phyloP scores from a whole-genome alignment of 2,797 vertebrate species.

The Lithobates pipiens region DNA sequence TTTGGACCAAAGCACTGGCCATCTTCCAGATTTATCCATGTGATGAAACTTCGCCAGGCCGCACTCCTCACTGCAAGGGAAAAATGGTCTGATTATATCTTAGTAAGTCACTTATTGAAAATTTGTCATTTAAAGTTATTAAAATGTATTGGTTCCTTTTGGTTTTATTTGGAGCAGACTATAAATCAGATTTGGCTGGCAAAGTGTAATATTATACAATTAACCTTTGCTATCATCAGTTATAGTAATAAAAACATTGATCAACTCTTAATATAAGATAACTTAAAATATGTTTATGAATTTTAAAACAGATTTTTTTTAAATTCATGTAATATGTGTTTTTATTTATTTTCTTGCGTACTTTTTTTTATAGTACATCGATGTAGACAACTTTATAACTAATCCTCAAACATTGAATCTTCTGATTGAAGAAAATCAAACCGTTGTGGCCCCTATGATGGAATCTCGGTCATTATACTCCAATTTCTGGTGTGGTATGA shows the following conservation, averaged over 20 bases:
- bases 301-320: too few relatives aligned
- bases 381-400: slow-evolving; percentile 94
- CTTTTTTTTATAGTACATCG: slow-evolving; percentile 81
- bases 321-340: neutral
- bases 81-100: slow-evolving; percentile 94
- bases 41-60: slow-evolving; percentile 94
- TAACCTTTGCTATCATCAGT: too few relatives aligned
- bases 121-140: neutral
- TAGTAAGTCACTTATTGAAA: slow-evolving; percentile 77
- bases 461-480: slow-evolving; percentile 95
- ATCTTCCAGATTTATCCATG: slow-evolving; percentile 87
- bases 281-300: too few relatives aligned
- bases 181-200: too few relatives aligned
- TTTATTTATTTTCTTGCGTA: neutral
- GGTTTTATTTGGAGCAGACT: too few relatives aligned
- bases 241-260: too few relatives aligned
- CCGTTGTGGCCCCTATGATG: slow-evolving; percentile 92
- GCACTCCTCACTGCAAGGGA: slow-evolving; percentile 89
- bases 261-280: too few relatives aligned
- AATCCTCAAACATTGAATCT: slow-evolving; percentile 88
- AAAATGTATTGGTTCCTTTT: too few relatives aligned
- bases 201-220: too few relatives aligned
- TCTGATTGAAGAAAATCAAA: slow-evolving; percentile 93
- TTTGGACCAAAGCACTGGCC: slow-evolving; percentile 96
- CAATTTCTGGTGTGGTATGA: slow-evolving; percentile 98